Evolutionary conservation across 2,113 vertebrate genomes (phyloP).

Genomic region (Saccopteryx bilineata): DNA sequence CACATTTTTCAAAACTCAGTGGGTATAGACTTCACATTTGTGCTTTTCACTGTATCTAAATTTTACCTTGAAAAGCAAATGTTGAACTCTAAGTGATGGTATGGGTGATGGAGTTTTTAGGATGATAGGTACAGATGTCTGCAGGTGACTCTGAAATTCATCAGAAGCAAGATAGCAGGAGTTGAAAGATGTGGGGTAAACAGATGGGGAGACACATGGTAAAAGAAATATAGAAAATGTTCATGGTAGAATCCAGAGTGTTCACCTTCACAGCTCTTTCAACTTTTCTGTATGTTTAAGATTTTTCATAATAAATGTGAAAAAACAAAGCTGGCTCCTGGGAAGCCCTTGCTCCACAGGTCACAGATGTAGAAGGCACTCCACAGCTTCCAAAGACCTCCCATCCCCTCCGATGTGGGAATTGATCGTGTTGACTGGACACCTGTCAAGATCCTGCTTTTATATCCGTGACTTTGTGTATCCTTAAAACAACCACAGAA

Average conservation of each 20-base stretch:
- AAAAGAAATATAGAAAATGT: accelerated
- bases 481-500: not conserved
- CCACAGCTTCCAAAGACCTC: not conserved
- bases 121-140: not conserved
- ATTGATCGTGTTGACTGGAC: not conserved
- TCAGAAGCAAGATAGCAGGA: not conserved
- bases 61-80: not conserved
- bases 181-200: not conserved
- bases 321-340: not conserved
- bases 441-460: not conserved
- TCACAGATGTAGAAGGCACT: accelerated
- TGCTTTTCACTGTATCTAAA: not conserved
- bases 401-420: accelerated
- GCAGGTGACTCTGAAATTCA: not conserved
- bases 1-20: not conserved
- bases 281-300: not conserved
- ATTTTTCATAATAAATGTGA: not conserved
- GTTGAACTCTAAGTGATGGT: not conserved
- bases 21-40: not conserved
- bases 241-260: not conserved
- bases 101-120: not conserved
- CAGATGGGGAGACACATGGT: not conserved
- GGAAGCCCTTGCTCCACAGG: not conserved
- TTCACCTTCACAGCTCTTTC: not conserved
- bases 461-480: accelerated